A percentile compares a stretch with the other conserved stretches of the same genome.
Evolutionary conservation across 2,797 vertebrate species (phyloP).

Genomic region (Molothrus ater): DNA sequence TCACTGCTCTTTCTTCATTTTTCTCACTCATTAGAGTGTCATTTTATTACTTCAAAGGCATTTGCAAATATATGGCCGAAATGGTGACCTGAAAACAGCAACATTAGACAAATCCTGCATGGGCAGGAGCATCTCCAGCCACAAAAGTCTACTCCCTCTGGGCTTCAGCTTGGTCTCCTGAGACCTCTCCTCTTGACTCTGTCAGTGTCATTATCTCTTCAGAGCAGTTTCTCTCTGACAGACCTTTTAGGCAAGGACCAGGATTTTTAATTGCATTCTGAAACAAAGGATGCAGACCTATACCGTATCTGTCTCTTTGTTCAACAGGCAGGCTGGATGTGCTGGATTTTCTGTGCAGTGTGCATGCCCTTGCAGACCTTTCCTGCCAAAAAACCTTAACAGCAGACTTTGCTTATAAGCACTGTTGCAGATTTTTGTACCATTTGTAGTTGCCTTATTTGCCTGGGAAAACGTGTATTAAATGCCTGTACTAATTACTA

Average conservation of each 20-base stretch:
- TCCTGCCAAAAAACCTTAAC: background rate
- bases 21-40: background rate
- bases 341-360: background rate
- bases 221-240: background rate
- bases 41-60: background rate
- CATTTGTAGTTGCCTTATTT: background rate
- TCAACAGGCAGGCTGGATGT: background rate
- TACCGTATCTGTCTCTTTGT: background rate
- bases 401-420: background rate
- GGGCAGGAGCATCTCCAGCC: rapidly evolving
- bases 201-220: background rate
- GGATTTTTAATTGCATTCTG: constrained; percentile 22
- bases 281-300: background rate
- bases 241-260: background rate
- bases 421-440: background rate
- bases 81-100: background rate
- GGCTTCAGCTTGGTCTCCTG: background rate
- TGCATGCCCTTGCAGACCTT: background rate
- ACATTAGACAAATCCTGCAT: background rate
- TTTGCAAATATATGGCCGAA: background rate
- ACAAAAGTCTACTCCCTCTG: background rate
- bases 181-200: background rate
- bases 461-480: background rate
- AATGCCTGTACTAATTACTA: background rate
- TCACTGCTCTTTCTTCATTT: background rate